These are phyloP conservation scores for Sphyrna mokarran DNA, from an alignment of 2,113 vertebrate genomes.

Conservation along the genomic window DNA sequence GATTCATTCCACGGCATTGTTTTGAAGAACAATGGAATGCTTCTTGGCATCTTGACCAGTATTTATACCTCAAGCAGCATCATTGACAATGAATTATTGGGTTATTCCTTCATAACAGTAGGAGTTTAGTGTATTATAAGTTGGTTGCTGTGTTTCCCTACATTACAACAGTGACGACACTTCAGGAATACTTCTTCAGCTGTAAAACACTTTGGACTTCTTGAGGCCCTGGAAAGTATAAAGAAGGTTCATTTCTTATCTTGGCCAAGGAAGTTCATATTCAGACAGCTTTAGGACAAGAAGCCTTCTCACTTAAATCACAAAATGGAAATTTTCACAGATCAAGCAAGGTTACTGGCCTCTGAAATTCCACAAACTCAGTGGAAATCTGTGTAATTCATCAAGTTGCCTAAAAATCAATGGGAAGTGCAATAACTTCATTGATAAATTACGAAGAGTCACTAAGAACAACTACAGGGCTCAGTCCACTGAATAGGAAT, in stretches of 20 bases:
- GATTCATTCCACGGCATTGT: background rate
- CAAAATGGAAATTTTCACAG: background rate
- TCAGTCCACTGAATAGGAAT: too few species aligned
- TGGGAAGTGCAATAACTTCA: background rate
- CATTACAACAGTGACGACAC: background rate
- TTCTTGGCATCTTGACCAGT: background rate
- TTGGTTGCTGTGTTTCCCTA: background rate
- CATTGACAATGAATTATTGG: background rate
- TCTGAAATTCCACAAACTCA: background rate
- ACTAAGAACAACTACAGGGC: too few species aligned
- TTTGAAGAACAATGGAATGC: background rate
- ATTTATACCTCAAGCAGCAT: background rate
- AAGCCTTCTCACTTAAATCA: too few species aligned
- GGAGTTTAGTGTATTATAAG: background rate
- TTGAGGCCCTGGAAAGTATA: background rate
- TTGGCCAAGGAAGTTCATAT: background rate
- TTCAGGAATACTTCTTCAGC: background rate
- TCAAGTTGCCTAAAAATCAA: background rate
- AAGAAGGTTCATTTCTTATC: background rate
- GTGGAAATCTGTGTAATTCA: background rate
- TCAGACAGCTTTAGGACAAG: background rate
- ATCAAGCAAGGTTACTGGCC: background rate
- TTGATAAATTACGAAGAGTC: background rate
- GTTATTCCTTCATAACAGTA: background rate
- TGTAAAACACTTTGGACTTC: background rate